Conservation (phyloP, 1,140 invertebrate genomes). For the Trichomalopsis sarcophagae region DNA sequence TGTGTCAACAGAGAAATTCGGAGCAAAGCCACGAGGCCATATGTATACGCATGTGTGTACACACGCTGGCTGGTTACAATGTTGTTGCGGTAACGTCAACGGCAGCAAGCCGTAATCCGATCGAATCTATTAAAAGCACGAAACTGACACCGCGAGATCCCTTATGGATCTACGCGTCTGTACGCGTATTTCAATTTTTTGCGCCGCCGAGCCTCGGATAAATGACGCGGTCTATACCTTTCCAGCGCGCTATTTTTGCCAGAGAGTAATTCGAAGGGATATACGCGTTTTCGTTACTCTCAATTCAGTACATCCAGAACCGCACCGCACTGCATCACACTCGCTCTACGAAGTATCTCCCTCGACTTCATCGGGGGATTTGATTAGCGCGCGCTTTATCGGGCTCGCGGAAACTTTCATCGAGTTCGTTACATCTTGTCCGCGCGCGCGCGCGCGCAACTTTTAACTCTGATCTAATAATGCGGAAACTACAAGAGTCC, state of each 20-base stretch:
- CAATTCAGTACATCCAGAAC: too few species aligned
- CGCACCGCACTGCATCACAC: not conserved
- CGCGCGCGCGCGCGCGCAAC: too few species aligned
- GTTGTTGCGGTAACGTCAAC: not conserved
- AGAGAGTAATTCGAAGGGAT: too few species aligned
- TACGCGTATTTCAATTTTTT: not conserved
- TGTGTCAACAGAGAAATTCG: not conserved
- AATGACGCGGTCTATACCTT: too few species aligned
- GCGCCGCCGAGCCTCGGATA: too few species aligned
- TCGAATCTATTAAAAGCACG: conserved; percentile 33
- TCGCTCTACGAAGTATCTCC: not conserved
- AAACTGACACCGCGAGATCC: conserved; percentile 20
- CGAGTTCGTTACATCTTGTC: not conserved
- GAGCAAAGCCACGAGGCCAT: not conserved
- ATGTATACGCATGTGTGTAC: not conserved
- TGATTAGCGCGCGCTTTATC: not conserved
- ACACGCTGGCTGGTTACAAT: not conserved
- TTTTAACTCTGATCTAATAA: not conserved
- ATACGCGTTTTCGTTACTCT: too few species aligned
- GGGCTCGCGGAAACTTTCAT: not conserved
- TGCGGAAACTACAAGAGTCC: not conserved
- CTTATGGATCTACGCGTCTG: not conserved
- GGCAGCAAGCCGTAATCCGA: conserved; percentile 24
- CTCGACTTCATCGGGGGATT: not conserved
- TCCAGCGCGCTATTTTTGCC: too few species aligned